phyloP scores from a whole-genome alignment of 2,888 invertebrate species.

The Germaria angustata region DNA sequence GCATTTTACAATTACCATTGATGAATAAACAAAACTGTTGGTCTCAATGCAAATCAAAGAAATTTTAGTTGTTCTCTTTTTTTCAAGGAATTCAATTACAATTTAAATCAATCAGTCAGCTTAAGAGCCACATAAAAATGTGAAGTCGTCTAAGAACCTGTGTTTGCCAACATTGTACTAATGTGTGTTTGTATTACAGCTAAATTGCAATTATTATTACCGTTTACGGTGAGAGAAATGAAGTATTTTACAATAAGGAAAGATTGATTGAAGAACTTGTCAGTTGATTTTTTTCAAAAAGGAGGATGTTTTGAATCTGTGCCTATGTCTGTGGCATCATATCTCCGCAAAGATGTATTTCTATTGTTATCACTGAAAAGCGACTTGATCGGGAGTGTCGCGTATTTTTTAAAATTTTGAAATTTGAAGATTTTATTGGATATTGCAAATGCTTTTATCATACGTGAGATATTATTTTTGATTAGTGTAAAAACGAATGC shows the following conservation, averaged over 20 bases:
- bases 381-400: too few relatives aligned
- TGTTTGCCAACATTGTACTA: constrained; percentile 10
- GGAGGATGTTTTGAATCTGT: too few relatives aligned
- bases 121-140: constrained; percentile 11
- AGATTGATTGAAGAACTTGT: too few relatives aligned
- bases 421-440: too few relatives aligned
- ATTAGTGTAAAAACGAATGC: not conserved
- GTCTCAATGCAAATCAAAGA: constrained; percentile 33
- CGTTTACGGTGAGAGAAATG: not conserved
- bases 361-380: too few relatives aligned
- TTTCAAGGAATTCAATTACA: constrained; percentile 42
- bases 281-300: too few relatives aligned
- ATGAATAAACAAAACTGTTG: constrained; percentile 48
- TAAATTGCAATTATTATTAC: not conserved
- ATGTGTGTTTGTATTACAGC: not conserved
- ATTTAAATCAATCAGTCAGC: constrained; percentile 60
- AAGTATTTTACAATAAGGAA: too few relatives aligned
- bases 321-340: too few relatives aligned
- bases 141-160: not conserved
- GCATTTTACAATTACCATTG: constrained; percentile 64
- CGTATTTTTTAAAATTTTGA: too few relatives aligned
- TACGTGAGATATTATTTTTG: too few relatives aligned
- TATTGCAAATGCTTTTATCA: too few relatives aligned
- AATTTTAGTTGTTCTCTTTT: constrained; percentile 10
- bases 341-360: too few relatives aligned